A percentile compares a stretch with the other conserved stretches of the same genome.
phyloP scores from a whole-genome alignment of 2,888 invertebrate species.

The Calameuta pallipes region DNA sequence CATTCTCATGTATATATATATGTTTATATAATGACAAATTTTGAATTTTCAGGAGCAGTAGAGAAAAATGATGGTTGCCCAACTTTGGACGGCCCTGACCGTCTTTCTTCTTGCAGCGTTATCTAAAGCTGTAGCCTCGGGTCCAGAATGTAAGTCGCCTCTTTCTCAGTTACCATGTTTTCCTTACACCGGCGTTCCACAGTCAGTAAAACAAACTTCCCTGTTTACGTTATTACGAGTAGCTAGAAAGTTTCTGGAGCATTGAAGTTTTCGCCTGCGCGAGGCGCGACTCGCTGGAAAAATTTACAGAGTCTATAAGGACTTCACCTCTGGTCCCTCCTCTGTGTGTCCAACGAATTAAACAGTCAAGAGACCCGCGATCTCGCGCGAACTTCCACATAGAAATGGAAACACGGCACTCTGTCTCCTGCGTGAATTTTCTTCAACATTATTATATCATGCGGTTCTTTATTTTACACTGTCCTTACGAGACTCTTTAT shows the following conservation, averaged over 20 bases:
- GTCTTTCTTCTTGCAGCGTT: not conserved
- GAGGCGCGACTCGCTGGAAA: not conserved
- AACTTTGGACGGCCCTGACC: not conserved
- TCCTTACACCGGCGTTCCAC: not conserved
- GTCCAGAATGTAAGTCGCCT: not conserved
- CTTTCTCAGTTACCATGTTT: not conserved
- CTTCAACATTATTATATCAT: not conserved
- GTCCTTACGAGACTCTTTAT: not conserved
- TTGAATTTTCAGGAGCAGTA: not conserved
- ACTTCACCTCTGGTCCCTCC: not conserved
- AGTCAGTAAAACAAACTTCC: not conserved
- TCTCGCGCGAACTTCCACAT: not conserved
- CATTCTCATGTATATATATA: not conserved
- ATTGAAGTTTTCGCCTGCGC: not conserved
- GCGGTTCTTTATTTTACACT: not conserved
- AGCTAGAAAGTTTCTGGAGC: not conserved
- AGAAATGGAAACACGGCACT: not conserved
- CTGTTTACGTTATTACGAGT: not conserved
- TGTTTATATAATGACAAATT: not conserved
- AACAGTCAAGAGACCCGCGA: not conserved
- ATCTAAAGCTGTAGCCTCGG: not conserved
- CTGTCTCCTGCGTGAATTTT: not conserved
- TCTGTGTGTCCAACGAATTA: not conserved
- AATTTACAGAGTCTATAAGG: not conserved
- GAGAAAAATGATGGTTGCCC: not conserved